Evolutionary conservation across 1,140 invertebrate species (phyloP), one percentile per base, ranked within the genome.

Genomic region (Colletes gigas): DNA sequence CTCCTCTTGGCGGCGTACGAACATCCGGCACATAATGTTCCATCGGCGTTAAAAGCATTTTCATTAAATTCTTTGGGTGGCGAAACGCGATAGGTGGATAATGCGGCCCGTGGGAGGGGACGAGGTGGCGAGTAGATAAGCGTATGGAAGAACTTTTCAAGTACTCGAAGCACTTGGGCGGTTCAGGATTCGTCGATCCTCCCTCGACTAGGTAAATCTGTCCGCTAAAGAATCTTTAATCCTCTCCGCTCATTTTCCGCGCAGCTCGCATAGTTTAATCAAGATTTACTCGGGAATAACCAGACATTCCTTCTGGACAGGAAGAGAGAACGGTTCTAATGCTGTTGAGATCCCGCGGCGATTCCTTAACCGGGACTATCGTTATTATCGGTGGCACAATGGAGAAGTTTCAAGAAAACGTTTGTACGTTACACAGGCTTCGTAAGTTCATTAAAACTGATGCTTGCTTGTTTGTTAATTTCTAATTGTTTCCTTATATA

Each of bases 111-210:
- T 59, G 70, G 74, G 78, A 59, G 44, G 47, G n/a, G 52, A 62
- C 14, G 15, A 6, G 41, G 52, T 57, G n/a, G 7, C 30, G 52
- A 41, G 10, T 7, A 41, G 10, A 41, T 47, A 52, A 76, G 65
- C 55, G 82, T 88, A 67, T 60, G 76, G 80, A 60, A 70, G 72
- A 88, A 89, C 66, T 88, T 89, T 87, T 74, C 55, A 81, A 86
- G 73, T 82, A 81, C 75, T 83, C 67, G 71, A 77, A 85, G 78
- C 67, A 86, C 79, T 88, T 83, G 71, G 30, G 63, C 69, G 75
- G 68, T 86, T 81, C 59, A 59, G 65, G 81, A 86, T 88, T 86
- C 78, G 78, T 63, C 79, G 74, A 88, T 83, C 77, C 75, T 55
- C 47, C 30, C 15, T 52, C 63, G 68, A 79, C 79, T 82, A 86